Evolutionary conservation across 2,113 vertebrate genomes (phyloP), one percentile per base, ranked within the genome.

Genomic region (Seriola aureovittata): DNA sequence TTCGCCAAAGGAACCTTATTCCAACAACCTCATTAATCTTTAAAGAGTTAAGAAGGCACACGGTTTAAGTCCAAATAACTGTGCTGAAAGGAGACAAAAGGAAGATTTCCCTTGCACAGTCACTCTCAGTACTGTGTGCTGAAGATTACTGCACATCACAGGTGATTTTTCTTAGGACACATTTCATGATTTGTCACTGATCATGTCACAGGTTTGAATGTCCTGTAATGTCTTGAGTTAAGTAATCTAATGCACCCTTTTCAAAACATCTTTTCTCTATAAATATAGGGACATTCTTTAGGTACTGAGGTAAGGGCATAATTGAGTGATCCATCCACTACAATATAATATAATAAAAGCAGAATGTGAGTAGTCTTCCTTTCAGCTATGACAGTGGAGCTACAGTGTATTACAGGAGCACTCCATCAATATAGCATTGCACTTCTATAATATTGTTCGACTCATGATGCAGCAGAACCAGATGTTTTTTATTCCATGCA

Each of bases 11-110:
- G 66, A 85, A 86, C 84, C 78, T 59, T 85, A 36, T 69, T 78
- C 78, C 25, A 78, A 89, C 71, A 79, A 84, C 74, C 75, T 89
- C 81, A 89, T 93, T 85, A 89, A 88, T 90, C 80, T 88, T 91
- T 82, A 54, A 81, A 59, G 50, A 75, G 55, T 81, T 80, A 60
- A 79, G 85, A 82, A 80, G 86, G 62, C 52, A 42, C 46, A 71
- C 32, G 50, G 55, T 83, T 77, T 60, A 38, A 58, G 71, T 60
- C 78, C 14, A 77, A 75, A 82, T 72, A 75, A 71, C 36, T 68
- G 65, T 78, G 67, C 71, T 67, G 40, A 55, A 71, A 78, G 81
- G 1, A 75, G n/a, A 13, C 55, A 44, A 52, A 23, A 73, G 52
- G 36, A 50, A 55, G 3, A 3, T 73, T 44, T 66, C 19, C 42